Base-by-base conservation (phyloP, 2,797 vertebrate genomes). In the Poeciliopsis paucimaculata region DNA sequence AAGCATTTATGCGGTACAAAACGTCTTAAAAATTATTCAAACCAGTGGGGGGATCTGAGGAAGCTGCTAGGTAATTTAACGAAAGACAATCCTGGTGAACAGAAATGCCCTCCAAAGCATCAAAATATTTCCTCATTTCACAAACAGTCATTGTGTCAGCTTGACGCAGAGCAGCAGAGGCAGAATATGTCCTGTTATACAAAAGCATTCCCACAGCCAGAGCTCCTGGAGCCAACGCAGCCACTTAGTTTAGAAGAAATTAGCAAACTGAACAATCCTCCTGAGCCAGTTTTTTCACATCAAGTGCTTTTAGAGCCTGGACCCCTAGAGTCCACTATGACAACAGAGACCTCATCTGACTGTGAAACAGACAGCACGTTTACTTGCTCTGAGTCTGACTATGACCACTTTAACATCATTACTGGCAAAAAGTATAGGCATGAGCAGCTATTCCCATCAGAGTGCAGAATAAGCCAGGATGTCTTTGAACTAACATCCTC, bases 211-310 rank as follows among this genome's bases (percentile, higher is more conserved):
- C 75, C 72, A 23, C 79, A 85, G 1, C 53, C 87, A 28, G 90
- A 88, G 73, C 57, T 86, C 36, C 73, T 82, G 26, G 86, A 84
- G 60, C 93, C 94, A 7, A 91, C 87, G 4, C 85, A 87, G 45
- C 84, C 88, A 34, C 94, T 96, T 20, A 95, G 94, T 2, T 84
- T 83, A 43, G 94, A 95, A 53, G 96, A 96, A 84, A 91, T 96
- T 20, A 85, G 82, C 45, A 93, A 91, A 84, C 72, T 96, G 12
- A 94, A 92, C 76, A 43, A 62, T 78, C 77, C 88, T 51, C 16
- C 28, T 26, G 80, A 91, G 36, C 77, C 78, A 62, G 53, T n/a
- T 26, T 13, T 36, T 39, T 73, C 73, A 47, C 77, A 39, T 47
- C 62, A 23, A 77, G 43, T 57, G 16, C 39, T 75, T 41, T 66